phyloP scores from a whole-genome alignment of 2,113 vertebrate genomes.

The Microtus richardsoni region DNA sequence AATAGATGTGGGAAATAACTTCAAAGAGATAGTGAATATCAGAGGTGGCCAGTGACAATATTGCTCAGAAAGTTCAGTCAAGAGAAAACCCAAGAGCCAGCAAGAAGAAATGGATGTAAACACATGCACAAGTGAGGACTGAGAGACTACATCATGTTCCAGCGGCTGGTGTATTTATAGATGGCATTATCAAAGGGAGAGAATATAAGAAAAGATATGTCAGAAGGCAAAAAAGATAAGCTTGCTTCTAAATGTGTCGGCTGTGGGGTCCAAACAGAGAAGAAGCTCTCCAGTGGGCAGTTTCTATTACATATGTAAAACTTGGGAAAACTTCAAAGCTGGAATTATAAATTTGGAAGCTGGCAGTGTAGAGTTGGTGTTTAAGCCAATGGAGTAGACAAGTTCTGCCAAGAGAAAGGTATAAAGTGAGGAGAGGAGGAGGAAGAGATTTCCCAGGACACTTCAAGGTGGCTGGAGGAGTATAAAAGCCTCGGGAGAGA shows the following conservation, averaged over 20 bases:
- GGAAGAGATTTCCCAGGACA: conserved; percentile 42
- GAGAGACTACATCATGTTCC: not conserved
- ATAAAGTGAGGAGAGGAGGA: conserved; percentile 41
- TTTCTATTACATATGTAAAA: conserved; percentile 63
- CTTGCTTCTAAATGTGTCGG: conserved; percentile 54
- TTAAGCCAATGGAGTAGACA: conserved; percentile 60
- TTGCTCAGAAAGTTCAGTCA: not conserved
- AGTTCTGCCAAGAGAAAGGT: conserved; percentile 66
- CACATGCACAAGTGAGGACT: not conserved
- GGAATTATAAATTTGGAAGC: conserved; percentile 68
- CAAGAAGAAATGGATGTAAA: not conserved
- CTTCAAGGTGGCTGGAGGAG: conserved; percentile 18
- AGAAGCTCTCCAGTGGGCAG: conserved; percentile 50
- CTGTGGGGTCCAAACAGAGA: conserved; percentile 61
- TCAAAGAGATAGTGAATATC: not conserved
- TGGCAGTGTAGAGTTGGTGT: conserved; percentile 64
- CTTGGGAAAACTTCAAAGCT: conserved; percentile 62
- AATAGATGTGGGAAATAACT: not conserved
- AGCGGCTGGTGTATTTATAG: not conserved
- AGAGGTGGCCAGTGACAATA: not conserved
- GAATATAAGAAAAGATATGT: conserved; percentile 3
- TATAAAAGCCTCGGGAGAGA: conserved; percentile 50
- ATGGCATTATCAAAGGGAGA: not conserved
- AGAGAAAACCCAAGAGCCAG: not conserved
- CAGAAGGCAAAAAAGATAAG: conserved; percentile 40